Evolutionary conservation across 2,888 invertebrate genomes (phyloP).

Genomic region (Neoscelio sp.): DNA sequence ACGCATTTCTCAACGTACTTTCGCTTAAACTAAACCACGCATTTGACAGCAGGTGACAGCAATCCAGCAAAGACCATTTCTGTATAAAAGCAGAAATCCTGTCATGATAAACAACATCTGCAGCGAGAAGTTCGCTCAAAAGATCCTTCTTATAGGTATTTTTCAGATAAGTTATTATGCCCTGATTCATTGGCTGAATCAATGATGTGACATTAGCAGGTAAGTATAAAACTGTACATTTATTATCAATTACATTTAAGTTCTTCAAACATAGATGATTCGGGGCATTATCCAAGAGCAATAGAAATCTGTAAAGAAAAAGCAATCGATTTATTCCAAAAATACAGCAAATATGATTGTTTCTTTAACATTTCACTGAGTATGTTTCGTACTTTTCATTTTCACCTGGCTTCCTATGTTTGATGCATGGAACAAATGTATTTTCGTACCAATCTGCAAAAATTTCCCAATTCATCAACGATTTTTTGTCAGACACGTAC

Average conservation of each 20-base stretch:
- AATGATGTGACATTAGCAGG: constrained; percentile 3
- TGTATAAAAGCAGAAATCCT: too few species aligned
- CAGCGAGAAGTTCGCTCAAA: too few species aligned
- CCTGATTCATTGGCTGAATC: constrained; percentile 4
- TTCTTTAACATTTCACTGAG: background rate
- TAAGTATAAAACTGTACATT: background rate
- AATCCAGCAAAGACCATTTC: too few species aligned
- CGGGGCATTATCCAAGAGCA: background rate
- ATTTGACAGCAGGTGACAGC: too few species aligned
- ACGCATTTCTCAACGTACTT: too few species aligned
- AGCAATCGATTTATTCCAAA: too few species aligned
- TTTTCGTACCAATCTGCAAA: background rate
- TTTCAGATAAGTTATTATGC: background rate
- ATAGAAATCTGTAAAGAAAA: background rate
- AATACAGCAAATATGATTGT: background rate
- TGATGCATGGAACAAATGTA: background rate
- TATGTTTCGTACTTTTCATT: constrained; percentile 11
- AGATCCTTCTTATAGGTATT: too few species aligned
- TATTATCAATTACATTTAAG: background rate
- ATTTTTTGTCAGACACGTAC: background rate
- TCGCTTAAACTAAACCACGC: too few species aligned
- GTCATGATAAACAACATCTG: too few species aligned
- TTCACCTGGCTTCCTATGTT: background rate
- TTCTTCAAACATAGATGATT: background rate
- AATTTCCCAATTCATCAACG: background rate